Base-by-base conservation (phyloP, 2,797 vertebrate species). In the Aldrovandia affinis region DNA sequence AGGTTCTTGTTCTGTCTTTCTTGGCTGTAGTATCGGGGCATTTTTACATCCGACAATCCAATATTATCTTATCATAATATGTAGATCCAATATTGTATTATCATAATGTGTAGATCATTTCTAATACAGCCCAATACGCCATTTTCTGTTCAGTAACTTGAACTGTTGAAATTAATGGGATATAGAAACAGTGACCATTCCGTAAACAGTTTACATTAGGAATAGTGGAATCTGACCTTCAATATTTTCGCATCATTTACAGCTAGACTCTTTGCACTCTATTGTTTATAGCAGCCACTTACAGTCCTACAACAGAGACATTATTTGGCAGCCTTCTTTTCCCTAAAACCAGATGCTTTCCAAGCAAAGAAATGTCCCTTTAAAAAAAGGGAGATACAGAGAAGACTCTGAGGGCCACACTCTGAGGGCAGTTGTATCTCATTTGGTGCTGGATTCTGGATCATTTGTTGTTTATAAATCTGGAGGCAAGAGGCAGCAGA, bases 181-280 rank as follows among this genome's bases (percentile, higher is more conserved):
- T 52, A 79, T 36, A 54, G n/a, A 18, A 79, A 50, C 10, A 10
- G 52, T 30, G 25, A 44, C 28, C 83, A 57, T 47, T 83, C 70
- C 78, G 83, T 78, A 89, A 92, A 93, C 86, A 87, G 90, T 93
- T 93, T 91, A 90, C 86, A 92, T 79, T 83, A 87, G 77, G 77
- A 81, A 84, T 86, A 18, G 75, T 78, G 52, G 83, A 90, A 89
- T 87, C 87, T 89, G 86, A 85, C 90, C 86, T 87, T 54, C 63
- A 36, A 20, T 44, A 14, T 73, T 63, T 85, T 88, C 83, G 87
- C 82, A 78, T 89, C 88, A 85, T 90, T 83, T 88, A 65, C 81
- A 80, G 3, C 39, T 65, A 73, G 63, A 73, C 8, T 36, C 25
- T 30, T 65, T 36, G 63, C 50, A 39, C 42, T 68, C 59, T n/a